These are phyloP conservation scores for Brachypteracias leptosomus DNA, from an alignment of 2,113 vertebrate genomes.

Conservation along the genomic window DNA sequence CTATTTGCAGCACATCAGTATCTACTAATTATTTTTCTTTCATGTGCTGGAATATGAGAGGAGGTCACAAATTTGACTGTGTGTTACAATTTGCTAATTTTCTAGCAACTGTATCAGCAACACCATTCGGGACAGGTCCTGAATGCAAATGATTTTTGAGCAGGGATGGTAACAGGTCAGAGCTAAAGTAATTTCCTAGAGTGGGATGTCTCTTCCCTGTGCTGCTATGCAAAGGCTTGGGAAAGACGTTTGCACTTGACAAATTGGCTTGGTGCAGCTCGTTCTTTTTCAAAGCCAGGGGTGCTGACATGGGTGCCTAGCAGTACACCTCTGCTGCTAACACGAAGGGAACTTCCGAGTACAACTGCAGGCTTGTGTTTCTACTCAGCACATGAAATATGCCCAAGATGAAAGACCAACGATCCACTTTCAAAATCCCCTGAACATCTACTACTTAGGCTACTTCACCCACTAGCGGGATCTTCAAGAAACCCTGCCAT, in stretches of 20 bases:
- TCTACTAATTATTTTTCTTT: not conserved
- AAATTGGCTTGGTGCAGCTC: rapidly evolving
- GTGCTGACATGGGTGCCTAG: rapidly evolving
- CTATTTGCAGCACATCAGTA: not conserved
- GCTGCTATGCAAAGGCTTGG: not conserved
- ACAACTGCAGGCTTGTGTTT: not conserved
- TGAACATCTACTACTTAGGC: rapidly evolving
- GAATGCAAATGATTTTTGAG: not conserved
- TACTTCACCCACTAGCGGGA: rapidly evolving
- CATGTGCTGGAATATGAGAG: not conserved
- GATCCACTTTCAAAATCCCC: rapidly evolving
- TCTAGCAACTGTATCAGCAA: not conserved
- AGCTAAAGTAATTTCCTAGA: not conserved
- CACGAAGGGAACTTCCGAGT: rapidly evolving
- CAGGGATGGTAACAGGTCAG: not conserved
- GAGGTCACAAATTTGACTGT: not conserved
- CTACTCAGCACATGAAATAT: not conserved
- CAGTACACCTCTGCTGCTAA: too few species aligned
- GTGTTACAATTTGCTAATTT: not conserved
- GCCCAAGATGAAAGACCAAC: not conserved
- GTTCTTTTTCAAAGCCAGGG: too few species aligned
- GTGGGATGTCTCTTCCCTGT: too few species aligned
- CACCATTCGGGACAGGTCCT: not conserved
- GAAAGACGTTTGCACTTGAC: not conserved
- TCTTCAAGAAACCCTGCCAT: rapidly evolving